Evolutionary conservation across 2,888 invertebrate genomes (phyloP), one percentile per base, ranked within the genome.

Genomic region (Cantharis flavilabris): DNA sequence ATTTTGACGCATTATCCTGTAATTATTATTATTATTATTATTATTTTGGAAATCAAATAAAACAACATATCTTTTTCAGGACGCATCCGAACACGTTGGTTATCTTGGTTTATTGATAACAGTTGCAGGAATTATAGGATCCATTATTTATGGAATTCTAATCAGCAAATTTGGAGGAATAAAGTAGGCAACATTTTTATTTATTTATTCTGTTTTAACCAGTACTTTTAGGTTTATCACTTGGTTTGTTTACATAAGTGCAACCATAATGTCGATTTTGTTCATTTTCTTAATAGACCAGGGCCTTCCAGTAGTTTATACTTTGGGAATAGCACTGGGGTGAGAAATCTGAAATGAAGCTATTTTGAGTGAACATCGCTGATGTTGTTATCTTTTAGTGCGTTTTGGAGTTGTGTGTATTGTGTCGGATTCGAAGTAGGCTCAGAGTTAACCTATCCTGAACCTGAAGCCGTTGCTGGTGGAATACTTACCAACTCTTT

Each of bases 131-230:
- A 97, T 98, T 93, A 84, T 93, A 3, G 98, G 98, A 3, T 96
- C 98, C 0, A 94, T 98, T 7, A 89, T 95, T 1, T 96, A 96
- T 83, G 98, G 98, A n/a, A 89, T 97, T 75, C 90, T 97, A 82
- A 90, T 99, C 80, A 98, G 98, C 89, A 96, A 94, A 90, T 97
- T 97, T 1, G 97, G 97, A 86, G 93, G 92, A 85, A 98, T 96
- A 90, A 98, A 98, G 95, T 96, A 88, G 90, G 93, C 49, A 49
- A n/a, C 0, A n/a, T 4, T n/a, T n/a, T 49, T 49, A 7, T 2
- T n/a, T n/a, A n/a, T n/a, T n/a, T 7, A n/a, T 7, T 49, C 7
- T 49, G 5, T 49, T 23, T 49, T n/a, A 49, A 49, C n/a, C 9
- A 49, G 2, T 0, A n/a, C 10, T 49, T 49, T 2, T 49, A 49